Evolutionary conservation across 2,113 vertebrate genomes (phyloP), one percentile per base, ranked within the genome.

Genomic region (Stigmatopora argus): DNA sequence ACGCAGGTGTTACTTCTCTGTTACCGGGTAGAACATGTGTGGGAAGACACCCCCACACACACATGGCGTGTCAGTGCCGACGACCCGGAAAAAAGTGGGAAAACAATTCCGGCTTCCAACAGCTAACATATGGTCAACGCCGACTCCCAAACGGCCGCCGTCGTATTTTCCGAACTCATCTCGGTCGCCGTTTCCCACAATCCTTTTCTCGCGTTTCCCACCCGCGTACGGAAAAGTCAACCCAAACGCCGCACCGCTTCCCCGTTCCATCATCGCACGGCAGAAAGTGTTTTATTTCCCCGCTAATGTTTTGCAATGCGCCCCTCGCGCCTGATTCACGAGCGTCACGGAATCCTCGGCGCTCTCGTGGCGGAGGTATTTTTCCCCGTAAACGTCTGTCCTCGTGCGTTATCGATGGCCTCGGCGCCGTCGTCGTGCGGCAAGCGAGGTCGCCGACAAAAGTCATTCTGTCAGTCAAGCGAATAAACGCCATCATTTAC

Each of bases 241-340:
- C 58, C 71, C 72, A 78, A 19, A 6, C 17, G 31, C 26, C 15
- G 23, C 45, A 6, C 46, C 1, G 31, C 47, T 64, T 45, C 48
- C 62, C 35, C 44, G 64, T 41, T 51, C 62, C 41, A 62, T 49
- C 56, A 23, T 57, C 69, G 15, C 64, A 78, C 73, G 26, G 57
- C 21, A 41, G 41, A 70, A 74, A 2, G 35, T 60, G 14, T 80
- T 77, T 75, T 78, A 84, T 86, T 81, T 57, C 70, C 78, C 72
- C 72, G 26, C 60, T 79, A 71, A 75, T 79, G 83, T 68, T 80
- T 84, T 74, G 74, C 71, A 52, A 73, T 38, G 80, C 38, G 23
- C 56, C 72, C 45, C 66, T 70, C 72, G 79, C 82, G 79, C 74
- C 46, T 85, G 82, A 89, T 89, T 86, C 81, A 88, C 81, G 79